Conservation (phyloP, 2,888 invertebrate species). For the Cremastobaeus sp. region DNA sequence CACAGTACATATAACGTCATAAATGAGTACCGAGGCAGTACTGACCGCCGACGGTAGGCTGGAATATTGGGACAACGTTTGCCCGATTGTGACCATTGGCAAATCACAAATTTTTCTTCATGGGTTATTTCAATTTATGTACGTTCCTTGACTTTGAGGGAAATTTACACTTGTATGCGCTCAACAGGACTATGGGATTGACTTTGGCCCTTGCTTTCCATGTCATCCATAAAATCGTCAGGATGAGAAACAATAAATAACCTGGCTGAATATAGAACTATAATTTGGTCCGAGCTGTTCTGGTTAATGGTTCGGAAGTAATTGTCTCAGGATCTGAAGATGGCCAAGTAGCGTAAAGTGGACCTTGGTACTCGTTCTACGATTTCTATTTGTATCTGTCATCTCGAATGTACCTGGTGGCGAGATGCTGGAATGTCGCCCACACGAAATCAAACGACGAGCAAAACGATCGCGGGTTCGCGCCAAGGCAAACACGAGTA, state of each 20-base stretch:
- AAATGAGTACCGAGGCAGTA: no score
- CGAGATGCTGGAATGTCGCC: conserved; percentile 48
- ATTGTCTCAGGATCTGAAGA: conserved; percentile 50
- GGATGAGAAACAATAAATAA: conserved; percentile 34
- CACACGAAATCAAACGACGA: conserved; percentile 36
- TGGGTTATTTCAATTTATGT: no score
- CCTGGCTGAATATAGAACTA: conserved; percentile 10
- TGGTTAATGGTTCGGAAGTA: conserved; percentile 47
- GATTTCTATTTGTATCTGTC: conserved; percentile 67
- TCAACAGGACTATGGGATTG: no score
- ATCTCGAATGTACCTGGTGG: conserved; percentile 45
- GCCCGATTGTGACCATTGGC: no score
- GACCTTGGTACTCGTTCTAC: conserved; percentile 53
- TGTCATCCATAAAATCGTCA: conserved; percentile 27
- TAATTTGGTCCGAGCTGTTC: conserved; percentile 10
- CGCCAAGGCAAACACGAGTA: conserved; percentile 15
- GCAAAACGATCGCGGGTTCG: conserved; percentile 12
- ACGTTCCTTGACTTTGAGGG: no score
- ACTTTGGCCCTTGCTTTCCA: no score
- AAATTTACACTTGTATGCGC: no score
- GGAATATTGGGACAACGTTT: no score
- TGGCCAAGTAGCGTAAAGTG: conserved; percentile 65
- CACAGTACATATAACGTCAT: no score
- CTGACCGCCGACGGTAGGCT: no score
- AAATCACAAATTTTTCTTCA: no score